Base-by-base conservation (phyloP, 2,888 invertebrate genomes). In the Drosophila fulvimacula region DNA sequence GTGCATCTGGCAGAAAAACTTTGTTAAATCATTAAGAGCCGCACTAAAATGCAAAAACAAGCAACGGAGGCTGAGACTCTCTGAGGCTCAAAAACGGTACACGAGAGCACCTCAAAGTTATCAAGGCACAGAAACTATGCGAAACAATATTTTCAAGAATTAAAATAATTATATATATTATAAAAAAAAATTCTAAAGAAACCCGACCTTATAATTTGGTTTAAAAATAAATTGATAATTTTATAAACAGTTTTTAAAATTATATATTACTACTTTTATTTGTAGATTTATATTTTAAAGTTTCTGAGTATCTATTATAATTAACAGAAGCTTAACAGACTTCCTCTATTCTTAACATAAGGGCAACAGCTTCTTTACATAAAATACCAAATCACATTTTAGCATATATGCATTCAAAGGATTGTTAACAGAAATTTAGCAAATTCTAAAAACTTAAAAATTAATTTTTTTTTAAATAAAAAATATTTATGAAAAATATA, bases 1-100 rank as follows among this genome's bases (percentile, higher is more conserved):
- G 78, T 72, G 72, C 78, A 73, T 75, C 80, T 73, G 73, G 75
- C 64, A 67, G 72, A 74, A 76, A 78, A 83, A 81, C 65, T 83
- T 82, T 73, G 67, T 64, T 46, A 64, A 76, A 79, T 81, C 81
- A 82, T 82, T 81, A 83, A 73, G 72, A 76, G 51, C 30, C 56
- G 59, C 67, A 72, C 73, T 70, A 32, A 60, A 73, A 80, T 62
- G 63, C 73, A 71, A 58, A 66, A 68, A 46, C 13, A 34, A 27
- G 42, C 46, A 70, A 58, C 75, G 15, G 15, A 19, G 58, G 30
- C 39, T 21, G n/a, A 48, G 42, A 30, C 75, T 52, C 21, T 62
- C 62, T 49, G 41, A 64, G 59, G 60, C 38, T 36, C 24, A 41
- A 38, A 42, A 68, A 44, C 42, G 57, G 30, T 39, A 17, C 27